Evolutionary conservation across 2,113 vertebrate species (phyloP), one percentile per base, ranked within the genome.

Genomic region (Boleophthalmus pectinirostris): DNA sequence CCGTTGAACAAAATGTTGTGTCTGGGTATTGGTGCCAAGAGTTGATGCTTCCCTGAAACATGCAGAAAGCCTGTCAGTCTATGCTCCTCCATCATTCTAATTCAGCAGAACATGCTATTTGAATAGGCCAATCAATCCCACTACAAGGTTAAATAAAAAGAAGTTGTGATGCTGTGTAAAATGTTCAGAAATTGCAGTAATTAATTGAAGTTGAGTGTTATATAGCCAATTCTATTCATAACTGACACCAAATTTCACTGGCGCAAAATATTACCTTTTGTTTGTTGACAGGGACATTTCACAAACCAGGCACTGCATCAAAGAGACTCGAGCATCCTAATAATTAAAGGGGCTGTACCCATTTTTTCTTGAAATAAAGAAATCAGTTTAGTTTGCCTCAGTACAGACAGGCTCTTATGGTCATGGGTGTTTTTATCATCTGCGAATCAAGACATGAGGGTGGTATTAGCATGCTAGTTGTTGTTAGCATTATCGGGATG

Each of bases 1-100:
- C 67, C 66, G 13, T 51, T 73, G 68, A 82, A 64, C 72, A 70
- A 77, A 77, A 67, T 66, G 78, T 78, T 13, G 66, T 53, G 57
- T 69, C 74, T 84, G 24, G 74, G 73, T 79, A 64, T 85, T 77
- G 77, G 76, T 86, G 84, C 78, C 86, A 82, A 70, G 83, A 82
- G 68, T 51, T 81, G 70, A 78, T 72, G 63, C 77, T 75, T 85
- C 75, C 79, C 77, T 66, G 72, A 66, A 75, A 77, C 74, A 64
- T 63, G 65, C 69, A 14, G 68, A 85, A 77, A 78, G 75, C 72
- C 78, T 35, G 80, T 78, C 81, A 80, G 70, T 66, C 51, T 54
- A 21, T n/a, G 75, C 72, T 87, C 83, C 70, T 88, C 80, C 82
- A 84, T 82, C 83, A 85, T 61, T 70, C 72, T 74, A 72, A 66